A percentile compares a stretch with the other conserved stretches of the same genome.
Evolutionary conservation across 2,113 vertebrate genomes (phyloP).

Genomic region (Mionectes macconnelli): DNA sequence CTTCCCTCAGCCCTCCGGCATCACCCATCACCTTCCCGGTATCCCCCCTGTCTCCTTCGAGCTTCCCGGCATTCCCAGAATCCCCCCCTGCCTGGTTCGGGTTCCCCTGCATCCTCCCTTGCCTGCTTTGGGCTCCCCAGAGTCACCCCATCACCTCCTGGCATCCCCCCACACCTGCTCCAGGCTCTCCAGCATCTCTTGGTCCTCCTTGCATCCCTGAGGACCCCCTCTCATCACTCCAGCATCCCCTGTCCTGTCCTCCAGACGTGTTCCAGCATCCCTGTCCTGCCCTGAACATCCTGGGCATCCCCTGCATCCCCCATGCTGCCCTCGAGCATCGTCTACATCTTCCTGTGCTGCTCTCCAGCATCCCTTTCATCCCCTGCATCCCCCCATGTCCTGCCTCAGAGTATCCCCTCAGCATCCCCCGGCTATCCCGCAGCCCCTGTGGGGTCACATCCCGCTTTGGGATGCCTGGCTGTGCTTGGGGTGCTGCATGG

Average conservation of each 20-base stretch:
- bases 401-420: background rate
- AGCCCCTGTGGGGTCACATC: background rate
- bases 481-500: background rate
- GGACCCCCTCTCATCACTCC: background rate
- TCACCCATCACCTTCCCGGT: background rate
- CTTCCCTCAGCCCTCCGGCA: background rate
- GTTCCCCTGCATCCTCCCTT: background rate
- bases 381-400: background rate
- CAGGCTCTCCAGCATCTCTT: background rate
- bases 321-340: background rate
- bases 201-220: background rate
- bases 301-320: background rate
- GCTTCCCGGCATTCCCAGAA: background rate
- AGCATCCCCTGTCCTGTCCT: background rate
- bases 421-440: background rate
- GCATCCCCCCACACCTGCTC: background rate
- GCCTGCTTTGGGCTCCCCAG: background rate
- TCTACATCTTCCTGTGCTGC: background rate
- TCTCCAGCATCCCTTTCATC: background rate
- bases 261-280: background rate
- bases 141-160: background rate
- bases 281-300: background rate
- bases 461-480: background rate
- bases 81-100: background rate
- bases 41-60: accelerated